Percentiles rank a stretch among this genome's conserved stretches.
phyloP scores from a whole-genome alignment of 2,797 vertebrate species.

The Halcyon chelicuti region DNA sequence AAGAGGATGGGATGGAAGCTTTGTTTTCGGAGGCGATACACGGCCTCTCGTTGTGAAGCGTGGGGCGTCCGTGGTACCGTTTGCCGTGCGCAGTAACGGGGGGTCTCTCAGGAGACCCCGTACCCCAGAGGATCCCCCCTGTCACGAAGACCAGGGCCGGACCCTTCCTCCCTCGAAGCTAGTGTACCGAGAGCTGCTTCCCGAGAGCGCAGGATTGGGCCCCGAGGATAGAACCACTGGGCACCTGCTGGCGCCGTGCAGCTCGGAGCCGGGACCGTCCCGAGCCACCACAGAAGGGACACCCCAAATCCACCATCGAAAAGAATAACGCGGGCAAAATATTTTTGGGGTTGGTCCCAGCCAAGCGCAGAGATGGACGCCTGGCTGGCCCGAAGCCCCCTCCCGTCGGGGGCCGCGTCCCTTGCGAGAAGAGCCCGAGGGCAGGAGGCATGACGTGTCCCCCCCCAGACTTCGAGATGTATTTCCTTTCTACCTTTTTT shows the following conservation, averaged over 20 bases:
- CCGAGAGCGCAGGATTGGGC: neutral
- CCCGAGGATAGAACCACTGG: neutral
- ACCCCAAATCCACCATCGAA: neutral
- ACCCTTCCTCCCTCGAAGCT: neutral
- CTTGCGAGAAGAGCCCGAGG: neutral
- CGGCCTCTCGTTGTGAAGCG: too few relatives aligned
- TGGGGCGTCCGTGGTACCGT: neutral
- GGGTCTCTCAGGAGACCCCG: neutral
- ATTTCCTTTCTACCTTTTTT: fast-evolving
- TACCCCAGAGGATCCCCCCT: neutral
- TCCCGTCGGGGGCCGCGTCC: neutral
- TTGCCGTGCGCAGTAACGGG: neutral
- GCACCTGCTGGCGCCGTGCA: slow-evolving; percentile 30
- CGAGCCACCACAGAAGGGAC: neutral
- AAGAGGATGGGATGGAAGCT: neutral
- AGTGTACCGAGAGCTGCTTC: neutral
- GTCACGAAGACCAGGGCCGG: neutral
- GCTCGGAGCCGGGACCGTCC: neutral
- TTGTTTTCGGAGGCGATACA: neutral
- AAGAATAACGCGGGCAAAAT: neutral
- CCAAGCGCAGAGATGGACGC: neutral
- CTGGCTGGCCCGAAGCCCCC: neutral
- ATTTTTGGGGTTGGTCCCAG: fast-evolving
- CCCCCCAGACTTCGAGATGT: neutral
- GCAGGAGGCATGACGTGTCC: neutral